A percentile compares a stretch with the other conserved stretches of the same genome.
These are phyloP conservation scores for Druceiella hillmani DNA, from an alignment of 2,888 invertebrate species.

Conservation along the genomic window DNA sequence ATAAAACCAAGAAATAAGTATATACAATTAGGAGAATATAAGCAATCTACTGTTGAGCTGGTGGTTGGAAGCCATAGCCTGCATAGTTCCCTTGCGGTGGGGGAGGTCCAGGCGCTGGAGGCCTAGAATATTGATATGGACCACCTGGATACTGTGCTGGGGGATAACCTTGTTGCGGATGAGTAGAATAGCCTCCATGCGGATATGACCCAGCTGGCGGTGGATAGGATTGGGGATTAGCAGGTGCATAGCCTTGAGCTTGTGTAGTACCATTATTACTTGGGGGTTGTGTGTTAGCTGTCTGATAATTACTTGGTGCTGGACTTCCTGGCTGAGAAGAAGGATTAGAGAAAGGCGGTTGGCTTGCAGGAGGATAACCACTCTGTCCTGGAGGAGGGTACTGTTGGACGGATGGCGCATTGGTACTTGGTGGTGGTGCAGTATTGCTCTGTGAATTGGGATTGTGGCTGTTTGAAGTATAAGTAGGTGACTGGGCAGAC, in stretches of 20 bases:
- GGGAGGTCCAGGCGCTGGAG: constrained; percentile 59
- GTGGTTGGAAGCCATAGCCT: constrained; percentile 76
- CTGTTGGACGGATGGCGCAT: constrained; percentile 57
- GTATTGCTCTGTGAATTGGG: constrained; percentile 40
- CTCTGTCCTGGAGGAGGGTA: constrained; percentile 60
- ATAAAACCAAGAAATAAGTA: neutral
- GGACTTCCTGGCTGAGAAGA: constrained; percentile 50
- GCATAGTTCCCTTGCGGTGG: constrained; percentile 70
- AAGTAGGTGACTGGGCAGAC: constrained; percentile 58
- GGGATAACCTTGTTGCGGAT: constrained; percentile 46
- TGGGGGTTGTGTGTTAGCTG: constrained; percentile 28
- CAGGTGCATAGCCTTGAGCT: constrained; percentile 51
- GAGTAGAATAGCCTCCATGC: constrained; percentile 40
- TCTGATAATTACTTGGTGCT: constrained; percentile 26
- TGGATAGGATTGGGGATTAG: constrained; percentile 47
- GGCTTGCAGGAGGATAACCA: constrained; percentile 57
- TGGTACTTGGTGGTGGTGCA: constrained; percentile 40
- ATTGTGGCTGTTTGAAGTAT: constrained; percentile 54
- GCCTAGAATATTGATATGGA: constrained; percentile 52
- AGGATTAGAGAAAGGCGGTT: constrained; percentile 54
- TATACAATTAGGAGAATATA: too few relatives aligned
- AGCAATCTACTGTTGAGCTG: constrained; percentile 55
- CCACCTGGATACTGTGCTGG: constrained; percentile 53
- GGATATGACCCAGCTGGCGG: constrained; percentile 44
- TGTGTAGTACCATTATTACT: constrained; percentile 52